Percentiles rank a stretch among this genome's conserved stretches.
phyloP scores from a whole-genome alignment of 2,888 invertebrate species.

The Melinopterus prodromus region DNA sequence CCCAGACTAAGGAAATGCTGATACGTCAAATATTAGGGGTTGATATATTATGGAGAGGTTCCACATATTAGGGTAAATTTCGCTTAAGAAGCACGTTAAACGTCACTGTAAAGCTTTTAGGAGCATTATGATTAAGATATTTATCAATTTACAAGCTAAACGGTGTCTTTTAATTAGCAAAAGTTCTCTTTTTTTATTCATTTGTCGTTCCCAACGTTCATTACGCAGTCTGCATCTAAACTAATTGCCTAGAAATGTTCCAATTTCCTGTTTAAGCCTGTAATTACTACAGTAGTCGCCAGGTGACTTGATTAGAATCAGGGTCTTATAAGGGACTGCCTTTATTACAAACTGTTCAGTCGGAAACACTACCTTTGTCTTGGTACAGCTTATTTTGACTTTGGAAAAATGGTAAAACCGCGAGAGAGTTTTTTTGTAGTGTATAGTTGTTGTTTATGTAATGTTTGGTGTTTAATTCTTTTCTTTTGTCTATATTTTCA shows the following conservation, averaged over 20 bases:
- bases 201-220: background rate
- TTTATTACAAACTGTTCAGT: background rate
- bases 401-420: background rate
- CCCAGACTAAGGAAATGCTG: background rate
- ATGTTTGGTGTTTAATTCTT: too few species aligned
- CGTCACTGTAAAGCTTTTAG: too few species aligned
- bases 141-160: too few species aligned
- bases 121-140: too few species aligned
- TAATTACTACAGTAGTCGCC: background rate
- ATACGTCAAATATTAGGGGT: background rate
- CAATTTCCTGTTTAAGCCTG: background rate
- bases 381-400: background rate
- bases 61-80: background rate
- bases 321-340: background rate
- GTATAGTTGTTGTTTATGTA: too few species aligned
- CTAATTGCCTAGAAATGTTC: background rate
- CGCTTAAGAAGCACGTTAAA: background rate
- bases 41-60: background rate
- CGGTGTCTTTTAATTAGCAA: too few species aligned
- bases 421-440: too few species aligned
- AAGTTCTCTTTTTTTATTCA: too few species aligned
- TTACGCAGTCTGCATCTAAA: background rate
- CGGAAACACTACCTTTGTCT: background rate
- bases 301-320: background rate
- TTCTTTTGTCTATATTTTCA: slow-evolving; percentile 52